Evolutionary conservation across 1,140 invertebrate species (phyloP).

Genomic region (Lucilia cuprina): DNA sequence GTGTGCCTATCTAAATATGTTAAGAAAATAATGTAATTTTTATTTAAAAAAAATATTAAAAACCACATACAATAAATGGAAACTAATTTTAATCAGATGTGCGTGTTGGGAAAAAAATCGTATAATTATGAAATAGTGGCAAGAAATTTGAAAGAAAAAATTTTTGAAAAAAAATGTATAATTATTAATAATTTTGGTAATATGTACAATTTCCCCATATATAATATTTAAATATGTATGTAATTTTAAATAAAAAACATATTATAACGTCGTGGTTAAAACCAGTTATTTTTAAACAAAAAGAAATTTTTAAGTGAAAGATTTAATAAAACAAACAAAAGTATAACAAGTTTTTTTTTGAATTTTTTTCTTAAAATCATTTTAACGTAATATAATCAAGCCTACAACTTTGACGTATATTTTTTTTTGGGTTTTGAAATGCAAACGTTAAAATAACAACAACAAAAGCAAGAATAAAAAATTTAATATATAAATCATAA

Average conservation of each 20-base stretch:
- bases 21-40: not conserved
- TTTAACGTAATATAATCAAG: not conserved
- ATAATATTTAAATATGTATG: too few species aligned
- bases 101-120: not conserved
- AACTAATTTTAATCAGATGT: not conserved
- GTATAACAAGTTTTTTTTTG: not conserved
- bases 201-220: not conserved
- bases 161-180: not conserved
- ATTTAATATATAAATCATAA: not conserved
- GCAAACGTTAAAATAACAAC: not conserved
- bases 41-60: not conserved
- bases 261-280: not conserved
- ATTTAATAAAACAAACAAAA: not conserved
- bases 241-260: not conserved
- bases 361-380: not conserved
- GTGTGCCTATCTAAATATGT: not conserved
- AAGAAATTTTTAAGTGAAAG: slow-evolving; percentile 14
- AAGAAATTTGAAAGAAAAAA: not conserved
- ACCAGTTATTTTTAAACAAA: not conserved
- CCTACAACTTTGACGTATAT: not conserved
- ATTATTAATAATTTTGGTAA: not conserved
- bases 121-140: not conserved
- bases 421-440: not conserved
- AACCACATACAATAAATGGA: too few species aligned
- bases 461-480: not conserved